phyloP scores from a whole-genome alignment of 37 sponge, comb jelly and placozoan species.

The Chondrosia reniformis region DNA sequence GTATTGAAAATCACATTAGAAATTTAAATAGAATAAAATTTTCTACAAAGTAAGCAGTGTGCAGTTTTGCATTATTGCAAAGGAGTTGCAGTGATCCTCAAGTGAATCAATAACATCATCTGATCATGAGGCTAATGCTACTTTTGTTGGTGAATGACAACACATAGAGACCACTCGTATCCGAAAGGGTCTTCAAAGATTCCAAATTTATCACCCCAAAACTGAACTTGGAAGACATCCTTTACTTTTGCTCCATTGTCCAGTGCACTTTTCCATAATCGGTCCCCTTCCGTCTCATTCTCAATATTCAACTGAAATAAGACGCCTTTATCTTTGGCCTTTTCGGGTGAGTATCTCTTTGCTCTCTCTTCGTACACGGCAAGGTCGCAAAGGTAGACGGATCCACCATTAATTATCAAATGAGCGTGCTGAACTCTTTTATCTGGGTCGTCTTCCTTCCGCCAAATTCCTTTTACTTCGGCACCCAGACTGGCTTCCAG shows the following conservation, averaged over 20 bases:
- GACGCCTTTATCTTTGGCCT: not conserved
- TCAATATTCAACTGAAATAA: constrained; percentile 26
- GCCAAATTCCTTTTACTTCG: constrained; percentile 2
- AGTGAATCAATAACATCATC: too few species aligned
- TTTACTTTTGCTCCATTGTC: constrained; percentile 33
- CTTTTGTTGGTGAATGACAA: too few species aligned
- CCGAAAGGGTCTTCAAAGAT: constrained; percentile 49
- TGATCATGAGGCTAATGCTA: too few species aligned
- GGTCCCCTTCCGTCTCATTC: constrained; percentile 15
- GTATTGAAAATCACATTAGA: too few species aligned
- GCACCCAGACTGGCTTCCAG: constrained; percentile 37
- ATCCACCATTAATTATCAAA: constrained; percentile 30
- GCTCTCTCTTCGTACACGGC: not conserved
- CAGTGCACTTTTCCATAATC: constrained; percentile 49
- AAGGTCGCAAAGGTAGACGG: constrained; percentile 32
- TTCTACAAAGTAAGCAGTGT: too few species aligned
- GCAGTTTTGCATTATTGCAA: too few species aligned
- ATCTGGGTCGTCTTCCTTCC: constrained; percentile 4
- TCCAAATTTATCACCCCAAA: constrained; percentile 43
- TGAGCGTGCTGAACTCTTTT: constrained; percentile 39
- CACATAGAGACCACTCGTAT: constrained; percentile 27
- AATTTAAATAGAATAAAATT: too few species aligned
- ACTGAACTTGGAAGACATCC: constrained; percentile 35
- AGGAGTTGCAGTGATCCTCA: too few species aligned
- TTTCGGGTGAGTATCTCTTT: not conserved